Base-by-base conservation (phyloP, 30 jellyfish, hydroid and myxozoan species). In the Aurelia aurita complex sp. Pacific region DNA sequence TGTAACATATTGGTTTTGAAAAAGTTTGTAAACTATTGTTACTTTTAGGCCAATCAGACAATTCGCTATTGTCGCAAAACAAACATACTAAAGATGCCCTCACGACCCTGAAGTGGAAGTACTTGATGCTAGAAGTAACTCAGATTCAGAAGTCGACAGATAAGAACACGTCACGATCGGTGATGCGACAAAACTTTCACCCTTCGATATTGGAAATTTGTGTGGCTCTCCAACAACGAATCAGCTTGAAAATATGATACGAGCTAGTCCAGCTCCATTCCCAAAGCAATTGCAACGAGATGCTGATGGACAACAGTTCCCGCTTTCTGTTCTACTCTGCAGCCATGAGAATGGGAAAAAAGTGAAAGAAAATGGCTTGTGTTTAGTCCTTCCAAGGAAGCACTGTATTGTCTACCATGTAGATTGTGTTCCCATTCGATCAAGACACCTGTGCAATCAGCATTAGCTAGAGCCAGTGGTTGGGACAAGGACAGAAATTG, bases 281-380 rank as follows among this genome's bases (percentile, higher is more conserved):
- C 90, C 90, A 13, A 80, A 80, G 74, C 90, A 80, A 65, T 64
- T 80, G 61, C 81, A 36, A 61, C 4, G 89, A 4, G 85, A 79
- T 79, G 75, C 38, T 77, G 85, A 74, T 74, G 77, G 85, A 12
- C 29, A 43, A 36, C 17, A 74, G 50, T 51, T 74, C 13, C 77
- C 85, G 1, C 81, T 51, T 74, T 74, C 85, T 15, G 80, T 19
- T 74, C 85, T 74, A 12, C 43, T 51, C 34, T 74, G 79, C 64
- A 74, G 15, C 32, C 77, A 74, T 7, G 81, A 74, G 40, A 74
- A 40, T 13, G 85, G 77, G 13, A 1, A 40, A 74, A 46, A 17
- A 14, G 80, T 43, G 13, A 29, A 74, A 74, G 13, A 23, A 23
- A 23, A 23, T 23, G 29, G 29, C 29, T 23, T 23, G 29, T 23